Evolutionary conservation across 2,888 invertebrate genomes (phyloP).

Genomic region (Schizotus pectinicornis): DNA sequence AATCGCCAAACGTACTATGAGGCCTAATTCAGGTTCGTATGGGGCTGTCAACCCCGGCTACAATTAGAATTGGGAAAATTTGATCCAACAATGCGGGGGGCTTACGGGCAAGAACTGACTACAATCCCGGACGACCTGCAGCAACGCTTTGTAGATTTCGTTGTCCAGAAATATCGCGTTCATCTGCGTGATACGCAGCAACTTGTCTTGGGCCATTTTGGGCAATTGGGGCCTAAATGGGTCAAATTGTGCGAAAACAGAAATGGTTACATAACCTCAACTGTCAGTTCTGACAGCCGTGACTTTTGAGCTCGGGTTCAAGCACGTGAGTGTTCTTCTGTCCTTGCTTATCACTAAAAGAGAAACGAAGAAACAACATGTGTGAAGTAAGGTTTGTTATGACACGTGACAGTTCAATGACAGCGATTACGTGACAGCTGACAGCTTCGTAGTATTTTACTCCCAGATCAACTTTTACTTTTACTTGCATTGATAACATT

Average conservation of each 20-base stretch:
- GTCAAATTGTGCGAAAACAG: too few species aligned
- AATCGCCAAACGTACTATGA: conserved; percentile 70
- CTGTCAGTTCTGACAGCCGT: too few species aligned
- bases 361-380: too few species aligned
- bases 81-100: neutral
- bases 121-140: conserved; percentile 68
- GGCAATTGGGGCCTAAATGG: neutral
- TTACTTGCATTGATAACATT: neutral
- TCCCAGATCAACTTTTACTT: too few species aligned
- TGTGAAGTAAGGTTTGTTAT: too few species aligned
- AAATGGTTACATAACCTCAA: too few species aligned
- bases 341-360: too few species aligned
- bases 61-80: conserved; percentile 45
- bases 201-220: conserved; percentile 37
- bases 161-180: conserved; percentile 82
- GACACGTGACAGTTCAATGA: too few species aligned
- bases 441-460: too few species aligned
- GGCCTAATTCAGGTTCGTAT: conserved; percentile 74
- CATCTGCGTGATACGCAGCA: conserved; percentile 60
- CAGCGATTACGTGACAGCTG: too few species aligned
- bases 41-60: conserved; percentile 68
- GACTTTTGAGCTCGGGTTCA: too few species aligned
- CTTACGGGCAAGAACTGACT: conserved; percentile 71
- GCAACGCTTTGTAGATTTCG: conserved; percentile 77
- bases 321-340: too few species aligned